Percentiles rank a stretch among this genome's conserved stretches.
These are phyloP conservation scores for Microctonus aethiopoides DNA, from an alignment of 2,888 invertebrate genomes.

Conservation along the genomic window DNA sequence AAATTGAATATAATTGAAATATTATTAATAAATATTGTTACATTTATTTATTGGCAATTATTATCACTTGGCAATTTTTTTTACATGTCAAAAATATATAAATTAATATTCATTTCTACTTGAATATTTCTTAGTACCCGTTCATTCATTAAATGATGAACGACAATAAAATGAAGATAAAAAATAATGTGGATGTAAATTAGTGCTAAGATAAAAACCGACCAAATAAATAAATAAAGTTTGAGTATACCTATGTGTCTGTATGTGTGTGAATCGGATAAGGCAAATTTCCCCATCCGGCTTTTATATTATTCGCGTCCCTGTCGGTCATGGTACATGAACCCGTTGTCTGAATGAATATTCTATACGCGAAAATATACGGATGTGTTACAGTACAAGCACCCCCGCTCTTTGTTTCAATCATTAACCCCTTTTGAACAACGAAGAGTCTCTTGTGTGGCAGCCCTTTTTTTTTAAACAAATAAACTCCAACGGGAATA, in stretches of 20 bases:
- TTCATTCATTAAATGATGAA: background rate
- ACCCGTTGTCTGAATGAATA: constrained; percentile 19
- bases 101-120: too few species aligned
- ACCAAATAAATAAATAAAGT: background rate
- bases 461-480: background rate
- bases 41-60: too few species aligned
- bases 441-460: constrained; percentile 11
- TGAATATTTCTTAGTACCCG: too few species aligned
- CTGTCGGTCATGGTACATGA: constrained; percentile 33
- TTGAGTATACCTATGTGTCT: background rate
- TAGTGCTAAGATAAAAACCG: background rate
- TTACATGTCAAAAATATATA: too few species aligned
- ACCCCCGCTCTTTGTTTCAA: constrained; percentile 17
- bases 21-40: too few species aligned
- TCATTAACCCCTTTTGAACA: constrained; percentile 36
- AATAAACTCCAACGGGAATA: constrained; percentile 7
- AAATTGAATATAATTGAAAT: too few species aligned
- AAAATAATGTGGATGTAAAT: background rate
- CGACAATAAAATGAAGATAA: background rate
- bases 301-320: constrained; percentile 23
- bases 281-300: constrained; percentile 36
- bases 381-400: too few species aligned
- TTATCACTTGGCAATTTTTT: too few species aligned
- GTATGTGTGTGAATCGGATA: constrained; percentile 23
- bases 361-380: background rate